Conservation (phyloP, 1,140 invertebrate species). For the Olivierus martensii region DNA sequence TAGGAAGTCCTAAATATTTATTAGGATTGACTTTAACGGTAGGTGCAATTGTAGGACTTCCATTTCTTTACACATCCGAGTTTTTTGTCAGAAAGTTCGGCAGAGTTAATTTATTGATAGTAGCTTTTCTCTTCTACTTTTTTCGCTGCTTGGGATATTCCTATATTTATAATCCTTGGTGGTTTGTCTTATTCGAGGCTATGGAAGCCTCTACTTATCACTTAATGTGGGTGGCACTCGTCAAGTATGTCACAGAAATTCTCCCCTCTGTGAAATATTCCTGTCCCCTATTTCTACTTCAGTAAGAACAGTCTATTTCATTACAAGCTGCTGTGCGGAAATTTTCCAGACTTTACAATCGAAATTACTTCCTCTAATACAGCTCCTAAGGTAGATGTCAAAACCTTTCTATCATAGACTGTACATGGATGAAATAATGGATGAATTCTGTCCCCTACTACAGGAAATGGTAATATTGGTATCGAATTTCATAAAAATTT, state of each 20-base stretch:
- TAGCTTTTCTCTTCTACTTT: constrained; percentile 61
- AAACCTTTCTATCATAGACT: too few species aligned
- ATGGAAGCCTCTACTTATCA: constrained; percentile 71
- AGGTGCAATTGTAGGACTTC: constrained; percentile 58
- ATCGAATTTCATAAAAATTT: too few species aligned
- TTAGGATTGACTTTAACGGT: constrained; percentile 74
- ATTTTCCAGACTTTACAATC: too few species aligned
- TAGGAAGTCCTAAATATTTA: constrained; percentile 57
- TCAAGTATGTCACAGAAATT: constrained; percentile 70
- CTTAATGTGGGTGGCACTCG: constrained; percentile 62
- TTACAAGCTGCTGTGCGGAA: too few species aligned
- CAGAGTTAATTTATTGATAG: constrained; percentile 66
- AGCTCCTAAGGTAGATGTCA: too few species aligned
- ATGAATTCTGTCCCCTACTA: too few species aligned
- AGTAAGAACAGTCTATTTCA: too few species aligned
- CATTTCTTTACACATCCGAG: constrained; percentile 58
- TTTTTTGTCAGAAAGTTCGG: constrained; percentile 61
- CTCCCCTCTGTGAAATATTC: too few species aligned
- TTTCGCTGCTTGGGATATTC: constrained; percentile 63
- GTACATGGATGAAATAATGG: too few species aligned
- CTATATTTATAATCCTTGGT: constrained; percentile 62
- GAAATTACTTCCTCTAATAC: too few species aligned
- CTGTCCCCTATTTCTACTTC: too few species aligned
- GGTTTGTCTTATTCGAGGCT: constrained; percentile 63
- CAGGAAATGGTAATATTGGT: too few species aligned